A percentile compares a stretch with the other conserved stretches of the same genome.
phyloP scores from a whole-genome alignment of 2,113 vertebrate genomes.

The Serilophus lunatus region DNA sequence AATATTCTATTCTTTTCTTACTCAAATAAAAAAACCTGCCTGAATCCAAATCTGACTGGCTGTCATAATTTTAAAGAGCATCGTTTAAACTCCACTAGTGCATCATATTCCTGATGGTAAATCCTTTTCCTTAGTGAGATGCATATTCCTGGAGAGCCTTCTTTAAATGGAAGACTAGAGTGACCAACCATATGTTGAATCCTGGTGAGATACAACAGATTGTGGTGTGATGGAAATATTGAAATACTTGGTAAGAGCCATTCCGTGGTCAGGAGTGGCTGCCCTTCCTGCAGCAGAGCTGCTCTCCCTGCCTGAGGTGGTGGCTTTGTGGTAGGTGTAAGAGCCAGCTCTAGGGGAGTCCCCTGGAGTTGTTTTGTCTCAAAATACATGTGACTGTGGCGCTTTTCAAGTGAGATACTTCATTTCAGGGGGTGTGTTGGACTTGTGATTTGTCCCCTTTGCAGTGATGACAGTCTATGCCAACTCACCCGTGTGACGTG shows the following conservation, averaged over 20 bases:
- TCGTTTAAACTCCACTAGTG: background rate
- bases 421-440: background rate
- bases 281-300: background rate
- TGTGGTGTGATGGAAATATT: background rate
- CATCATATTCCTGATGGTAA: background rate
- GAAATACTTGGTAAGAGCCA: background rate
- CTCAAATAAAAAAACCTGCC: background rate
- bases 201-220: background rate
- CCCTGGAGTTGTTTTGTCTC: background rate
- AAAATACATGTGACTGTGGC: rapidly evolving
- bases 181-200: background rate
- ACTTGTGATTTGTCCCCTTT: background rate
- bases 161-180: background rate
- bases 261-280: background rate
- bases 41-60: background rate
- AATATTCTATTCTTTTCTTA: background rate
- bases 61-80: background rate
- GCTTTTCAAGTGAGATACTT: background rate
- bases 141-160: background rate
- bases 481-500: background rate
- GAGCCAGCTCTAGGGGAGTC: background rate
- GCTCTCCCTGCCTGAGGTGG: rapidly evolving
- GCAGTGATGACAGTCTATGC: background rate
- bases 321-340: background rate
- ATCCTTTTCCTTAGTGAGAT: background rate